phyloP scores from a whole-genome alignment of 2,797 vertebrate genomes.

The Pagetopsis macropterus region DNA sequence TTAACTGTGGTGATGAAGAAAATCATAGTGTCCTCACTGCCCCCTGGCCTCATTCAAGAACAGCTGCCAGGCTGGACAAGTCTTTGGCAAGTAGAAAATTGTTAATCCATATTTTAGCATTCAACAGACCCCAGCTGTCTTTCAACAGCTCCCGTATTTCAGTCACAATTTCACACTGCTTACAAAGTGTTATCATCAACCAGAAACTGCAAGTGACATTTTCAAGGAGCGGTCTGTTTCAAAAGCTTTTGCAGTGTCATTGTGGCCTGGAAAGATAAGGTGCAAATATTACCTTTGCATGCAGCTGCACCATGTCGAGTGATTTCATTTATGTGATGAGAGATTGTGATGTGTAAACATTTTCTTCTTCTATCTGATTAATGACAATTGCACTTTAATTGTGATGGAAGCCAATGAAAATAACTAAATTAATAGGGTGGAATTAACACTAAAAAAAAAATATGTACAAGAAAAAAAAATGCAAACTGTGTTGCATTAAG shows the following conservation, averaged over 20 bases:
- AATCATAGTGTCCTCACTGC: constrained; percentile 22
- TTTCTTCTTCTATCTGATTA: neutral
- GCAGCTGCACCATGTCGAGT: neutral
- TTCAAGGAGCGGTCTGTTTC: no score
- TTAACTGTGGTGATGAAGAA: constrained; percentile 29
- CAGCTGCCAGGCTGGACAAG: neutral
- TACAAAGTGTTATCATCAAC: neutral
- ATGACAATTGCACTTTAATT: neutral
- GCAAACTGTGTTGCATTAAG: neutral
- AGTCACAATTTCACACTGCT: neutral
- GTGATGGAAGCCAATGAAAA: neutral
- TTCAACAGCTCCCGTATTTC: neutral
- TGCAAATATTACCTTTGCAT: no score
- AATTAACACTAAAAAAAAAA: neutral
- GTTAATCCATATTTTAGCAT: constrained; percentile 23
- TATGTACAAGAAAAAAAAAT: neutral
- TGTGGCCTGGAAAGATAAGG: no score
- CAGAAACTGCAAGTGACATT: neutral
- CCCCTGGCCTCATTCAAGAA: neutral
- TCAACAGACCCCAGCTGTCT: neutral
- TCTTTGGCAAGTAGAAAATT: constrained; percentile 5
- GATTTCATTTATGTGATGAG: neutral
- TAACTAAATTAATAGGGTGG: neutral
- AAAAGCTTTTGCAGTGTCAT: no score
- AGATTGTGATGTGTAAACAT: neutral